A percentile compares a stretch with the other conserved stretches of the same genome.
Evolutionary conservation across 2,797 vertebrate genomes (phyloP).

Genomic region (Eurystomus glaucurus): DNA sequence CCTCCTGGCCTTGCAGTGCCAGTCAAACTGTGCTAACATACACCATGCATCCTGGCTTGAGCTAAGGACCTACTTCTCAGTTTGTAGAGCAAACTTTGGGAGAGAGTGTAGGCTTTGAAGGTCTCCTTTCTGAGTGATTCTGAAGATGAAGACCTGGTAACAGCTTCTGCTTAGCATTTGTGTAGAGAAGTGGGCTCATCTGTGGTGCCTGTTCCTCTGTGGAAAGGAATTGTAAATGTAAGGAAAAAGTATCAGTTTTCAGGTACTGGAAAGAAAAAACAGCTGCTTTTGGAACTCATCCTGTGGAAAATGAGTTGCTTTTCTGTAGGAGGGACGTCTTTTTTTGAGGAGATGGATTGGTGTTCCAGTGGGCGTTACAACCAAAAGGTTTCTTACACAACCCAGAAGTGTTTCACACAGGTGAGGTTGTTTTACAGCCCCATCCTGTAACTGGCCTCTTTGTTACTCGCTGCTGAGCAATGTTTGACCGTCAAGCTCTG

Average conservation of each 20-base stretch:
- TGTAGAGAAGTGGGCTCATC: neutral
- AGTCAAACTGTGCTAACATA: neutral
- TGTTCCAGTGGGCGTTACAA: neutral
- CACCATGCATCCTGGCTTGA: neutral
- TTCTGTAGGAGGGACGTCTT: neutral
- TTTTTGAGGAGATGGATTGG: neutral
- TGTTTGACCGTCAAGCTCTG: neutral
- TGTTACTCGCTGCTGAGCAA: neutral
- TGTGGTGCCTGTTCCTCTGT: neutral
- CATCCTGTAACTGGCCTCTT: neutral
- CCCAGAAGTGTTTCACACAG: fast-evolving
- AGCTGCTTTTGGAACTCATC: neutral
- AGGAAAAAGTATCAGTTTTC: neutral
- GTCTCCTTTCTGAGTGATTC: neutral
- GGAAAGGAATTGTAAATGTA: neutral
- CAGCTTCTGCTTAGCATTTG: neutral
- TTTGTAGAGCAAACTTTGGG: neutral
- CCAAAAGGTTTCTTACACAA: neutral
- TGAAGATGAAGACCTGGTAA: neutral
- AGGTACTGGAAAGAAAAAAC: neutral
- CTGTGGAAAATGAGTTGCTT: neutral
- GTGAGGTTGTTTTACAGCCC: neutral
- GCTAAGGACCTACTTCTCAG: neutral
- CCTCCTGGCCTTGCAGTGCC: neutral
- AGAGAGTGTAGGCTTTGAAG: neutral